Evolutionary conservation across 2,797 vertebrate genomes (phyloP).

Genomic region (Propithecus deckenii): DNA sequence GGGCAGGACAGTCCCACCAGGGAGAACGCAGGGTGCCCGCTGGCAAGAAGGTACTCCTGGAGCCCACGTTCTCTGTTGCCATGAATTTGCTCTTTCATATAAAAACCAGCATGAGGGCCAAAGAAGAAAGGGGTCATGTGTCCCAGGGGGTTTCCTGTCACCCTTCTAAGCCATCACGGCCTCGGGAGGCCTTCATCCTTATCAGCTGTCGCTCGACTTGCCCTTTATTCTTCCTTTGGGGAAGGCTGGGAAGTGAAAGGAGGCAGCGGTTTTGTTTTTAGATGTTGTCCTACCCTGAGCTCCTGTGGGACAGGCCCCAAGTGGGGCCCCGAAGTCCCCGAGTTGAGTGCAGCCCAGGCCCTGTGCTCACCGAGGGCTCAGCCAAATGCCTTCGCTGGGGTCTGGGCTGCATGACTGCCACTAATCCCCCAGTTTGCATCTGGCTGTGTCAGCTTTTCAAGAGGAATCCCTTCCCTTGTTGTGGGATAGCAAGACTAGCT

Average conservation of each 20-base stretch:
- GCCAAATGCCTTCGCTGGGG: neutral
- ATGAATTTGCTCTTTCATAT: neutral
- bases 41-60: neutral
- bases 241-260: neutral
- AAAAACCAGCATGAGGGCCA: neutral
- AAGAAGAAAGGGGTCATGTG: neutral
- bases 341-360: neutral
- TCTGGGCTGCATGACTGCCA: neutral
- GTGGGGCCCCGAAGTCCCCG: neutral
- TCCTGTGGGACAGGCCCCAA: neutral
- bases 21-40: neutral
- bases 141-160: neutral
- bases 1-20: neutral
- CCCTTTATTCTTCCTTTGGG: neutral
- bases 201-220: neutral
- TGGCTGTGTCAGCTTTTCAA: neutral
- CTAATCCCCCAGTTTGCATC: neutral
- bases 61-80: too few species aligned
- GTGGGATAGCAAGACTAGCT: rapidly evolving
- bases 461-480: neutral
- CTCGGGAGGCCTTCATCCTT: neutral
- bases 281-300: neutral
- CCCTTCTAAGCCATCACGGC: neutral
- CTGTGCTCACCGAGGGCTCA: neutral
- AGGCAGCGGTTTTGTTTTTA: neutral